phyloP scores from a whole-genome alignment of 2,113 vertebrate species.

The Datnioides undecimradiatus region DNA sequence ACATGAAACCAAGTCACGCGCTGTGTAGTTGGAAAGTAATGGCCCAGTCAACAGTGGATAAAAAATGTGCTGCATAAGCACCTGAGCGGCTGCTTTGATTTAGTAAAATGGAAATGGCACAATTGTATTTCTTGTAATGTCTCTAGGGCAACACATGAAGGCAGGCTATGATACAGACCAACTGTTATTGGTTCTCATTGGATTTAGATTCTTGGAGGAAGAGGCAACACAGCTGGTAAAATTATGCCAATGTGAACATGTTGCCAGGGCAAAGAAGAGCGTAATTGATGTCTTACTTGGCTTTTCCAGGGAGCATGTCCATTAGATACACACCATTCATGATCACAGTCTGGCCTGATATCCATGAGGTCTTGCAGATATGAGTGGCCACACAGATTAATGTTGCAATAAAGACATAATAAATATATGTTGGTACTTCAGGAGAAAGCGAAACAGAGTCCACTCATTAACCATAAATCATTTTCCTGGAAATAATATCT shows the following conservation, averaged over 20 bases:
- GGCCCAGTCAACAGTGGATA: constrained; percentile 23
- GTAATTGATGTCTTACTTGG: constrained; percentile 51
- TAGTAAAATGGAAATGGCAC: constrained; percentile 39
- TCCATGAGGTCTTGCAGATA: background rate
- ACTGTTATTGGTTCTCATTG: constrained; percentile 45
- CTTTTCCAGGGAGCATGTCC: constrained; percentile 22
- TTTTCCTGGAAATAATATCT: background rate
- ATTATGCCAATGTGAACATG: constrained; percentile 36
- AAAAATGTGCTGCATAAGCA: constrained; percentile 26
- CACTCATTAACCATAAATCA: background rate
- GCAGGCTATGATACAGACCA: constrained; percentile 21
- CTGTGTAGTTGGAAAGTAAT: constrained; percentile 29
- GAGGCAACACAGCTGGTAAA: constrained; percentile 56
- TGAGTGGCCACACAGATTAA: constrained; percentile 5
- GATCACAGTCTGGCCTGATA: constrained; percentile 34
- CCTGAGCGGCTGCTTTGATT: constrained; percentile 28
- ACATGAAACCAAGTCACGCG: constrained; percentile 15
- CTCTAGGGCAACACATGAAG: constrained; percentile 14
- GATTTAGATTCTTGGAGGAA: constrained; percentile 35
- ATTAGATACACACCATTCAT: constrained; percentile 40
- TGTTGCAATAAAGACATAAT: constrained; percentile 12
- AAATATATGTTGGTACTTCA: background rate
- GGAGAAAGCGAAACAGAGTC: constrained; percentile 1
- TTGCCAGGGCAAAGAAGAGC: constrained; percentile 41
- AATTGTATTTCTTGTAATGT: constrained; percentile 34